These are phyloP conservation scores for Cryptocephalus moraei DNA, from an alignment of 2,888 invertebrate species.

Conservation along the genomic window DNA sequence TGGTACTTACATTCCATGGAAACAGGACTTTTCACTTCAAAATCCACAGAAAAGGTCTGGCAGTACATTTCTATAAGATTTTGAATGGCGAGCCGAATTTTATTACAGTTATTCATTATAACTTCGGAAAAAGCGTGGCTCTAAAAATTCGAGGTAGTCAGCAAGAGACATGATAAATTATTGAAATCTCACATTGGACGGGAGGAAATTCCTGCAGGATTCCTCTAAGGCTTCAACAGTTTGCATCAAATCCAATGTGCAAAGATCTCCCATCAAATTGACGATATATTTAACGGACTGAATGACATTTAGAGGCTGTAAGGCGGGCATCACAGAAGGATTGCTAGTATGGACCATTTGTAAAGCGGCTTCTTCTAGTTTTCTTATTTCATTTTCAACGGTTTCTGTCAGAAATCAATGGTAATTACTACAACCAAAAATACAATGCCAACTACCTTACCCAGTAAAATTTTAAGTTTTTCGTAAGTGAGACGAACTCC, in stretches of 20 bases:
- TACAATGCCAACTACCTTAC: conserved; percentile 35
- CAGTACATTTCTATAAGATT: conserved; percentile 79
- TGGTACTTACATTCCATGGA: conserved; percentile 31
- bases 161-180: conserved; percentile 4
- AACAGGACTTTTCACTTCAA: conserved; percentile 47
- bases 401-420: conserved; percentile 48
- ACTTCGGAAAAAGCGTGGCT: conserved; percentile 43
- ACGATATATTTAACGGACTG: conserved; percentile 92
- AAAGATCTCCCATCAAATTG: conserved; percentile 77
- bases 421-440: neutral
- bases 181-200: conserved; percentile 20
- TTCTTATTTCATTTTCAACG: conserved; percentile 70
- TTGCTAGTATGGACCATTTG: conserved; percentile 38
- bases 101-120: conserved; percentile 53
- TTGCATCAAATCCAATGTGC: conserved; percentile 77
- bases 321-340: conserved; percentile 28
- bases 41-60: conserved; percentile 74
- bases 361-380: conserved; percentile 56
- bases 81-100: conserved; percentile 70
- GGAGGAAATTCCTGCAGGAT: conserved; percentile 22
- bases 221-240: conserved; percentile 44
- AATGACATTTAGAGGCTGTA: conserved; percentile 63
- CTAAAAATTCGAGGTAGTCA: conserved; percentile 15
- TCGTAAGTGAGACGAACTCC: conserved; percentile 69
- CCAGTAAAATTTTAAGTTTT: conserved; percentile 73